phyloP scores from a whole-genome alignment of 2,888 invertebrate species.

The Pseudococcus viburni region DNA sequence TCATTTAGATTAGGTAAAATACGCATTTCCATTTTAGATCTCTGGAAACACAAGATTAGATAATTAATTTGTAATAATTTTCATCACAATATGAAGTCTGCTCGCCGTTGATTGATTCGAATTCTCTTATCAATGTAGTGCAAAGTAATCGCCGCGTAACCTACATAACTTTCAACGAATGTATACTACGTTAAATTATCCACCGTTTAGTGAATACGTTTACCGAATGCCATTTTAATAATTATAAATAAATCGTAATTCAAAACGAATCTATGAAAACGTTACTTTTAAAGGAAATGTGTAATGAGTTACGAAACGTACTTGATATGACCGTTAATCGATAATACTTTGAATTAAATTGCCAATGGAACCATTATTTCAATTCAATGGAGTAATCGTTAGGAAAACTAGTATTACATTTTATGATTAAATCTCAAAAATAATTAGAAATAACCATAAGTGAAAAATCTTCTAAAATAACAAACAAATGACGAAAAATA shows the following conservation, averaged over 20 bases:
- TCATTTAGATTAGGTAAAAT: not conserved
- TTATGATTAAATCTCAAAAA: not conserved
- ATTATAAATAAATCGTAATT: no score
- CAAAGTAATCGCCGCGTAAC: constrained; percentile 47
- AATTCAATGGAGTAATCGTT: not conserved
- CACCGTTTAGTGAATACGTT: not conserved
- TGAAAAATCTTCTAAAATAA: not conserved
- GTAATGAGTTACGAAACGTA: not conserved
- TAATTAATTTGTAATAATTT: not conserved
- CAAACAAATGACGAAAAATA: constrained; percentile 11
- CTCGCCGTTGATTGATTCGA: not conserved
- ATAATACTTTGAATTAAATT: not conserved
- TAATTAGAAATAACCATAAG: not conserved
- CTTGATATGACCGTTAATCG: constrained; percentile 1
- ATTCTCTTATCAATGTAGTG: constrained; percentile 17
- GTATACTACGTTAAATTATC: not conserved
- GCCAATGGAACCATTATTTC: not conserved
- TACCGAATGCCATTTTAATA: not conserved
- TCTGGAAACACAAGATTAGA: not conserved
- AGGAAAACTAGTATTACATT: not conserved
- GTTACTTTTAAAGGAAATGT: no score
- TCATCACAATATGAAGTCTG: not conserved
- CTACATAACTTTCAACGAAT: constrained; percentile 34
- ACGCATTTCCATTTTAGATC: not conserved
- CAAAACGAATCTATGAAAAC: no score